phyloP scores from a whole-genome alignment of 2,888 invertebrate genomes.

The Acheta domesticus region DNA sequence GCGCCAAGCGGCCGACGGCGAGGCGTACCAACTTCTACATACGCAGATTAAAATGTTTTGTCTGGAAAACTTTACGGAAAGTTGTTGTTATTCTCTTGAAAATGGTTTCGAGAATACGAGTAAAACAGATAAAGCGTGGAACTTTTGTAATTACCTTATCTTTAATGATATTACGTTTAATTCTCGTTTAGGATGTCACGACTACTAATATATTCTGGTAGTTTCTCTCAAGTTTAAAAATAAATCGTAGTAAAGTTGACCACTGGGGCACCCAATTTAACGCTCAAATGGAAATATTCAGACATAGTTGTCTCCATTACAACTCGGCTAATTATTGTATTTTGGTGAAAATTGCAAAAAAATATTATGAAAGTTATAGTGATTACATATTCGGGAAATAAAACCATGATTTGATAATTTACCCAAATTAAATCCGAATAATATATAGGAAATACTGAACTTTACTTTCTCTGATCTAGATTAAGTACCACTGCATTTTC shows the following conservation, averaged over 20 bases:
- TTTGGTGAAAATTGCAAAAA: too few species aligned
- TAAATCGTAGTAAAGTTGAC: background rate
- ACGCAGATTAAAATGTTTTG: slow-evolving; percentile 18
- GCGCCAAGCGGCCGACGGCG: too few species aligned
- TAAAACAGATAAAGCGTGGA: background rate
- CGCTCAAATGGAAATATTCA: too few species aligned
- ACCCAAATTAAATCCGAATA: too few species aligned
- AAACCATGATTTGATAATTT: too few species aligned
- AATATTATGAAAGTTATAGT: too few species aligned
- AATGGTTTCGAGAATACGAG: background rate
- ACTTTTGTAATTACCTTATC: slow-evolving; percentile 2
- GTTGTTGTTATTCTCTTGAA: slow-evolving; percentile 10
- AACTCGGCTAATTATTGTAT: too few species aligned
- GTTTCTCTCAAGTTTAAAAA: background rate
- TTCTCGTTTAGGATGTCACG: slow-evolving; percentile 3
- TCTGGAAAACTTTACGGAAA: background rate
- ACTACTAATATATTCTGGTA: background rate
- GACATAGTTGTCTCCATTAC: too few species aligned
- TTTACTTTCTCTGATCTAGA: too few species aligned
- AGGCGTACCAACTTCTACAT: background rate
- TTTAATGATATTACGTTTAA: slow-evolving; percentile 1
- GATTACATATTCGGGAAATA: too few species aligned
- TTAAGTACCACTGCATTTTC: too few species aligned
- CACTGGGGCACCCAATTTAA: background rate
- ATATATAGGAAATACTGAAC: too few species aligned